A percentile compares a stretch with the other conserved stretches of the same genome.
phyloP scores from a whole-genome alignment of 2,888 invertebrate genomes.

The Drosophila tripunctata region DNA sequence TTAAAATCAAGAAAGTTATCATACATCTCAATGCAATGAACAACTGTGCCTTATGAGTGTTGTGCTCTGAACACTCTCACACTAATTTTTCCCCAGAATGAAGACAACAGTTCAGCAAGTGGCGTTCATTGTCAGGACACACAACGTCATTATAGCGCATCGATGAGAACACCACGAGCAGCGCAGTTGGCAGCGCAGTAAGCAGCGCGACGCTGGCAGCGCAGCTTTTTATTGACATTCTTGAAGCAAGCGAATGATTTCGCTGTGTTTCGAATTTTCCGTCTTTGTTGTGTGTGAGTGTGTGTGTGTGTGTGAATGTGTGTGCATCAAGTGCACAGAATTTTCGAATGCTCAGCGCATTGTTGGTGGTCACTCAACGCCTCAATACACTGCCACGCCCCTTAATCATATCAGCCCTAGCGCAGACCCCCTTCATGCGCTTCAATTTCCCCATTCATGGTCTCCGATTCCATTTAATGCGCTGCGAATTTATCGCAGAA shows the following conservation, averaged over 20 bases:
- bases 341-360: slow-evolving; percentile 65
- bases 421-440: not conserved
- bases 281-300: slow-evolving; percentile 65
- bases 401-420: not conserved
- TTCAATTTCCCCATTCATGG: slow-evolving; percentile 14
- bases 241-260: slow-evolving; percentile 49
- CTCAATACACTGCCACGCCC: not conserved
- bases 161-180: slow-evolving; percentile 10
- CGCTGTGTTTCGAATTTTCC: slow-evolving; percentile 54
- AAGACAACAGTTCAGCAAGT: slow-evolving; percentile 68
- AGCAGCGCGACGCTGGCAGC: slow-evolving; percentile 11
- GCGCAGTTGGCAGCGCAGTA: slow-evolving; percentile 6
- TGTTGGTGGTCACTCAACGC: slow-evolving; percentile 69
- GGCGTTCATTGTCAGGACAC: slow-evolving; percentile 54
- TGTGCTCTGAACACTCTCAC: slow-evolving; percentile 10
- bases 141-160: slow-evolving; percentile 50
- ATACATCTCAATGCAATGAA: not conserved
- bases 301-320: slow-evolving; percentile 31
- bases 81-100: slow-evolving; percentile 46
- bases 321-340: slow-evolving; percentile 54
- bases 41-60: not conserved
- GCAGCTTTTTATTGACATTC: slow-evolving; percentile 70
- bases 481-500: slow-evolving; percentile 76
- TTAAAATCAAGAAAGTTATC: no score
- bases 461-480: slow-evolving; percentile 59